These are phyloP conservation scores for Camelus dromedarius DNA, from an alignment of 2,113 vertebrate species.

Conservation along the genomic window DNA sequence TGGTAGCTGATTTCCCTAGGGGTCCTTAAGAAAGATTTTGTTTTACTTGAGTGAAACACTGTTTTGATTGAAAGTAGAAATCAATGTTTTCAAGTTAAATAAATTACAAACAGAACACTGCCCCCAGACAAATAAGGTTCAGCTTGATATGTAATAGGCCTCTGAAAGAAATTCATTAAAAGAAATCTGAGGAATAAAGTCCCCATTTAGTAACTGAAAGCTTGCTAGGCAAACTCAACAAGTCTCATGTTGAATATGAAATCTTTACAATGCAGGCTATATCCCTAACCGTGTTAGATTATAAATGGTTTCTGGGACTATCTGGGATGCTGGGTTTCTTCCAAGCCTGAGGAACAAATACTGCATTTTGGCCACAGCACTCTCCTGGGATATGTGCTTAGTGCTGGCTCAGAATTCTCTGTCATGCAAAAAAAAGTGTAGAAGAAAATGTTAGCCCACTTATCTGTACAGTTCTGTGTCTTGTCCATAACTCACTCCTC, in stretches of 20 bases:
- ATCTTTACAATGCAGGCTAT: neutral
- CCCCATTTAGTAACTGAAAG: constrained; percentile 25
- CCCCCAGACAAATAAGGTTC: neutral
- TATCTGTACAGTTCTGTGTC: neutral
- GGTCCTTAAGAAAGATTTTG: constrained; percentile 27
- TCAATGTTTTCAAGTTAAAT: constrained; percentile 27
- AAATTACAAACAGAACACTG: constrained; percentile 40
- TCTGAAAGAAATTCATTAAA: constrained; percentile 7
- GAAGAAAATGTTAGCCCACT: neutral
- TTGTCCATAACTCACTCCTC: neutral
- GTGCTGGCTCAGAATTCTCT: constrained; percentile 22
- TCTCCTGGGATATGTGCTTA: neutral
- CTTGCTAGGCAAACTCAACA: neutral
- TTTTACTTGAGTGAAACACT: constrained; percentile 49
- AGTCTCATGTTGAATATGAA: constrained; percentile 23
- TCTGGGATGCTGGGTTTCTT: neutral
- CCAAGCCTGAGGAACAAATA: neutral
- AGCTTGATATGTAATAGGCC: neutral
- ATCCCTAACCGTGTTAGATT: neutral
- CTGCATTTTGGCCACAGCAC: neutral
- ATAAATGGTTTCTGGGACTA: neutral
- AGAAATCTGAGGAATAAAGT: constrained; percentile 1
- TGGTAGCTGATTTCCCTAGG: neutral
- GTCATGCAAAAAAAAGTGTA: neutral
- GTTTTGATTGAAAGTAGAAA: constrained; percentile 51